A percentile compares a stretch with the other conserved stretches of the same genome.
Evolutionary conservation across 2,888 invertebrate species (phyloP).

Genomic region (Cerceris ruficornis): DNA sequence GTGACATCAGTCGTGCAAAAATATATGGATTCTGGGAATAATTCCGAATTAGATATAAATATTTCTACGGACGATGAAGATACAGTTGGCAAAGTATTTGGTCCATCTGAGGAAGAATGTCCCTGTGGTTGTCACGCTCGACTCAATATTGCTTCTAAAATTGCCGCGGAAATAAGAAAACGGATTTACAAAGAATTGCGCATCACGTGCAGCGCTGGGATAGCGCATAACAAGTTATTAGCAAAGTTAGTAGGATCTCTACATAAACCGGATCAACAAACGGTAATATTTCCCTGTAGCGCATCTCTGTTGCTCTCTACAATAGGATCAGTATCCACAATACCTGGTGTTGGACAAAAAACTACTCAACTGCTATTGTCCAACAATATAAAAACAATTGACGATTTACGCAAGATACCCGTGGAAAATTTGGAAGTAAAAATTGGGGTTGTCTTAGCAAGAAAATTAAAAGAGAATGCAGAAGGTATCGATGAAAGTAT

Average conservation of each 20-base stretch:
- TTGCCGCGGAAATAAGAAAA: slow-evolving; percentile 90
- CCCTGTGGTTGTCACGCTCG: slow-evolving; percentile 89
- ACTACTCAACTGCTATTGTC: slow-evolving; percentile 86
- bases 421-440: slow-evolving; percentile 83
- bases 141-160: slow-evolving; percentile 87
- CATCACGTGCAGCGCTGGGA: slow-evolving; percentile 91
- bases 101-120: slow-evolving; percentile 84
- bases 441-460: slow-evolving; percentile 87
- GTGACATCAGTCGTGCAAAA: slow-evolving; percentile 86
- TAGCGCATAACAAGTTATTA: slow-evolving; percentile 92
- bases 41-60: slow-evolving; percentile 53
- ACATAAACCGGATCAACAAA: slow-evolving; percentile 93
- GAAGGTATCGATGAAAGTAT: slow-evolving; percentile 89
- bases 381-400: slow-evolving; percentile 86
- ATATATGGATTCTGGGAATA: slow-evolving; percentile 49
- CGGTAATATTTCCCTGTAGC: slow-evolving; percentile 88
- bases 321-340: slow-evolving; percentile 85
- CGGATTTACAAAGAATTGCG: slow-evolving; percentile 87
- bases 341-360: slow-evolving; percentile 90
- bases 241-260: slow-evolving; percentile 89
- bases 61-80: slow-evolving; percentile 67
- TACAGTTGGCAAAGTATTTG: slow-evolving; percentile 85
- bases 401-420: slow-evolving; percentile 86
- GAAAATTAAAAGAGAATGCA: slow-evolving; percentile 87
- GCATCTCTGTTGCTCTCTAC: slow-evolving; percentile 86